Conservation (phyloP, 2,888 invertebrate genomes). For the Carcina quercana region DNA sequence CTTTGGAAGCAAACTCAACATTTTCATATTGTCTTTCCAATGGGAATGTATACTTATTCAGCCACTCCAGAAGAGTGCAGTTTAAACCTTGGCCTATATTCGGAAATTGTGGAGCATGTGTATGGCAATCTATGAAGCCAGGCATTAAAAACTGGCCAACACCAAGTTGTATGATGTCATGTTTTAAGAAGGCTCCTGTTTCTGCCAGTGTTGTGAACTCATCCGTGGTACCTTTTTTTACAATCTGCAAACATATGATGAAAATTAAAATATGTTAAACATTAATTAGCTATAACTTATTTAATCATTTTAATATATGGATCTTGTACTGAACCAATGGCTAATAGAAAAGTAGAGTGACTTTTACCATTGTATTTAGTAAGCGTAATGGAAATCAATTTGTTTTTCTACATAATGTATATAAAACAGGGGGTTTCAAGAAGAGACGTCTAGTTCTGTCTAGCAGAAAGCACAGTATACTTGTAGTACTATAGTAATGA, state of each 20-base stretch:
- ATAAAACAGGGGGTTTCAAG: too few relatives aligned
- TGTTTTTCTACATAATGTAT: too few relatives aligned
- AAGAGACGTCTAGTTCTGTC: too few relatives aligned
- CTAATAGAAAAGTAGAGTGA: too few relatives aligned
- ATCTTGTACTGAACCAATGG: too few relatives aligned
- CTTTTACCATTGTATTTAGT: too few relatives aligned
- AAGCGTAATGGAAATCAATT: too few relatives aligned
- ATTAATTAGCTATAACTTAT: too few relatives aligned
- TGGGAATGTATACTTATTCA: constrained; percentile 89
- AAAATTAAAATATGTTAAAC: too few relatives aligned
- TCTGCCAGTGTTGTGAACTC: constrained; percentile 29
- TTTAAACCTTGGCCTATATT: constrained; percentile 90
- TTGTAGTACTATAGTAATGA: too few relatives aligned
- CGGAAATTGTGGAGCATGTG: constrained; percentile 92
- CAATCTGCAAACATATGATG: constrained; percentile 47
- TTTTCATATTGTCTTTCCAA: constrained; percentile 83
- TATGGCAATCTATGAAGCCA: constrained; percentile 92
- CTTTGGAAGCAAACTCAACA: constrained; percentile 77
- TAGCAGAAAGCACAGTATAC: too few relatives aligned
- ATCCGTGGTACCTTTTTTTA: constrained; percentile 29
- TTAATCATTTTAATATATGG: too few relatives aligned
- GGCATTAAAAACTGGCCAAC: constrained; percentile 84
- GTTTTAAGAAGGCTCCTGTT: constrained; percentile 25
- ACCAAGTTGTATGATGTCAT: constrained; percentile 28
- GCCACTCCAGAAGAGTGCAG: constrained; percentile 87